Evolutionary conservation across 2,113 vertebrate genomes (phyloP).

Genomic region (Toxotes jaculatrix): DNA sequence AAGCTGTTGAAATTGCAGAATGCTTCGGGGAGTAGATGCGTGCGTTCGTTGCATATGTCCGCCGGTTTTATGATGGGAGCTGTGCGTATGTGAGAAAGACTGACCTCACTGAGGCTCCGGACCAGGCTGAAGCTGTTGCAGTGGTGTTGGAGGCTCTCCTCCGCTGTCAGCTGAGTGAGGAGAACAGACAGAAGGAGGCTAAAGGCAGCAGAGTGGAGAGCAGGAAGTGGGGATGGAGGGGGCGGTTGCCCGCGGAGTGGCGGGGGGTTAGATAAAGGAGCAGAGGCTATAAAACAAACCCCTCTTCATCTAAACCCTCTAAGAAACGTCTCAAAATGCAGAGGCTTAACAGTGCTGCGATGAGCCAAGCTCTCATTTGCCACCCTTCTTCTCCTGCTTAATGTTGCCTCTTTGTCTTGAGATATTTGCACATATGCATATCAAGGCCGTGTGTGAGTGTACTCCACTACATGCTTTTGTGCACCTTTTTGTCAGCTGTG

Average conservation of each 20-base stretch:
- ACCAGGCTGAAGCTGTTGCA: constrained; percentile 51
- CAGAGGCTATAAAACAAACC: constrained; percentile 64
- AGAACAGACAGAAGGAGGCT: constrained; percentile 78
- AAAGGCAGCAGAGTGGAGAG: constrained; percentile 59
- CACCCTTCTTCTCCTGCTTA: constrained; percentile 55
- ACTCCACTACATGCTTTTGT: constrained; percentile 67
- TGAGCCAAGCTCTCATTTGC: constrained; percentile 65
- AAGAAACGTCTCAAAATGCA: constrained; percentile 50
- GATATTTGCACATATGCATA: constrained; percentile 75
- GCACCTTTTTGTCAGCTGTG: constrained; percentile 75
- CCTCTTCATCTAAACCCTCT: constrained; percentile 45
- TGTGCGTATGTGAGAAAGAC: constrained; percentile 13
- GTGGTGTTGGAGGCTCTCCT: constrained; percentile 50
- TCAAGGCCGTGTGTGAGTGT: constrained; percentile 66
- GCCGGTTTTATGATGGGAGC: neutral
- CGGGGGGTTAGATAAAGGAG: constrained; percentile 46
- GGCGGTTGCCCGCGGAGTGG: constrained; percentile 27
- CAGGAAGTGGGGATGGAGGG: constrained; percentile 48
- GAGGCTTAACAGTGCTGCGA: constrained; percentile 34
- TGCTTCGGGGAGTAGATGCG: constrained; percentile 6
- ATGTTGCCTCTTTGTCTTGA: constrained; percentile 62
- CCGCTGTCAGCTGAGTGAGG: constrained; percentile 56
- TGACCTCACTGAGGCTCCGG: constrained; percentile 67
- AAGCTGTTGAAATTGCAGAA: constrained; percentile 22
- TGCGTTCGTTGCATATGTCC: constrained; percentile 24